phyloP scores from a whole-genome alignment of 2,113 vertebrate genomes.

The Ochotona curzoniae region DNA sequence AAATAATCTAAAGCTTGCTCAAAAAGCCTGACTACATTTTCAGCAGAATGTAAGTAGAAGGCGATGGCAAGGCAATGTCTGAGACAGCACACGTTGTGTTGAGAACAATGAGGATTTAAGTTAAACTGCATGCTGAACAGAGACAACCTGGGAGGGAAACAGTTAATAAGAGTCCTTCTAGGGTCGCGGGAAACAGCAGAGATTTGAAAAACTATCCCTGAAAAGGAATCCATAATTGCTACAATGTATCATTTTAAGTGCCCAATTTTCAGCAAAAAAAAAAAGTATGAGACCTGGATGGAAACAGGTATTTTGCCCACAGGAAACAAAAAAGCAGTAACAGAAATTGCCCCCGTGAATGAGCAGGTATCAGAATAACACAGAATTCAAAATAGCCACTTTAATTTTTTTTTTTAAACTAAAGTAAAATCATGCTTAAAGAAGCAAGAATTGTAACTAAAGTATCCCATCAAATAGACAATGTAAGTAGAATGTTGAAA shows the following conservation, averaged over 20 bases:
- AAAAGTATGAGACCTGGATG: background rate
- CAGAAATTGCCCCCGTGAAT: background rate
- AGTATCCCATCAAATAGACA: background rate
- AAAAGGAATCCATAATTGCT: background rate
- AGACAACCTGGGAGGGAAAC: background rate
- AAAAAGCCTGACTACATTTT: background rate
- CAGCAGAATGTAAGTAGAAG: background rate
- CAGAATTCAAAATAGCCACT: constrained; percentile 18
- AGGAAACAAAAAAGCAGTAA: constrained; percentile 3
- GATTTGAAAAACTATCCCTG: background rate
- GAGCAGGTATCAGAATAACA: constrained; percentile 27
- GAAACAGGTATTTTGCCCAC: constrained; percentile 16
- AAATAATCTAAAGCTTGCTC: background rate
- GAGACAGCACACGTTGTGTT: background rate
- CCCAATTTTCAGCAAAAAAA: background rate
- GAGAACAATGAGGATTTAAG: background rate
- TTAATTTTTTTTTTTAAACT: too few species aligned
- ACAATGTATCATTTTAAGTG: constrained; percentile 5
- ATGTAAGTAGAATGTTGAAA: background rate
- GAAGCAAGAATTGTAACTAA: background rate
- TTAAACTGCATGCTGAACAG: background rate
- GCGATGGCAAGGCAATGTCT: background rate
- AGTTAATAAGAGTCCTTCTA: background rate
- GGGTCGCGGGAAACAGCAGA: background rate
- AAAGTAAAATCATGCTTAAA: background rate